These are phyloP conservation scores for Athalia circularis DNA, from an alignment of 2,888 invertebrate species.

Conservation along the genomic window DNA sequence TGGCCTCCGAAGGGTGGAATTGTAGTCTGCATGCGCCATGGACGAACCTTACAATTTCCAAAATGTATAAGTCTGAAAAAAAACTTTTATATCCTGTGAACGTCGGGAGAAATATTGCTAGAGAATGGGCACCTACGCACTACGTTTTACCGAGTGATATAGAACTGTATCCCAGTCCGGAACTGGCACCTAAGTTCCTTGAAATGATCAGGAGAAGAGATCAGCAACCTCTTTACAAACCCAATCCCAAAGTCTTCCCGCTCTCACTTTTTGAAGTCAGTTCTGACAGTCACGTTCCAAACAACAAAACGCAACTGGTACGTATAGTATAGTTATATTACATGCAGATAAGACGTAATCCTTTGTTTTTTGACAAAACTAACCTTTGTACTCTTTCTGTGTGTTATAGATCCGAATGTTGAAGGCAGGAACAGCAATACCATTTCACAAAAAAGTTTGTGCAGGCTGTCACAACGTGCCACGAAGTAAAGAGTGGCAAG, in stretches of 20 bases:
- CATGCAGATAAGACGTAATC: too few species aligned
- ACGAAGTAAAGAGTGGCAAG: slow-evolving; percentile 89
- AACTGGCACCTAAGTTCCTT: slow-evolving; percentile 86
- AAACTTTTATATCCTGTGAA: slow-evolving; percentile 92
- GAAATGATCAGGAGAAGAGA: slow-evolving; percentile 88
- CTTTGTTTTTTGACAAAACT: not conserved
- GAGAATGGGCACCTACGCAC: slow-evolving; percentile 88
- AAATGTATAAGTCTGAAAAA: slow-evolving; percentile 87
- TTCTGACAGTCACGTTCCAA: slow-evolving; percentile 74
- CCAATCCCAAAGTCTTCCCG: slow-evolving; percentile 86
- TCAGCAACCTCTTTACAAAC: slow-evolving; percentile 79
- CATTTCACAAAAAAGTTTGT: slow-evolving; percentile 94
- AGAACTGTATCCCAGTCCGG: slow-evolving; percentile 92
- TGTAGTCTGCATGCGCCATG: slow-evolving; percentile 85
- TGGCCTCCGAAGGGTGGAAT: slow-evolving; percentile 81
- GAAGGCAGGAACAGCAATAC: slow-evolving; percentile 86
- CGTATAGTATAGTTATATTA: slow-evolving; percentile 51
- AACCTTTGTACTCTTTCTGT: not conserved
- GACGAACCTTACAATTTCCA: slow-evolving; percentile 78
- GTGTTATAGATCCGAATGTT: slow-evolving; percentile 80
- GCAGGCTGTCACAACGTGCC: slow-evolving; percentile 93
- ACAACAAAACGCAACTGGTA: slow-evolving; percentile 72
- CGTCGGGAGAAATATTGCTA: slow-evolving; percentile 91
- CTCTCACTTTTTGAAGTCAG: slow-evolving; percentile 93
- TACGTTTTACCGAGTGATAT: slow-evolving; percentile 92